Conservation (phyloP, 2,888 invertebrate genomes). For the Steromphala cineraria region DNA sequence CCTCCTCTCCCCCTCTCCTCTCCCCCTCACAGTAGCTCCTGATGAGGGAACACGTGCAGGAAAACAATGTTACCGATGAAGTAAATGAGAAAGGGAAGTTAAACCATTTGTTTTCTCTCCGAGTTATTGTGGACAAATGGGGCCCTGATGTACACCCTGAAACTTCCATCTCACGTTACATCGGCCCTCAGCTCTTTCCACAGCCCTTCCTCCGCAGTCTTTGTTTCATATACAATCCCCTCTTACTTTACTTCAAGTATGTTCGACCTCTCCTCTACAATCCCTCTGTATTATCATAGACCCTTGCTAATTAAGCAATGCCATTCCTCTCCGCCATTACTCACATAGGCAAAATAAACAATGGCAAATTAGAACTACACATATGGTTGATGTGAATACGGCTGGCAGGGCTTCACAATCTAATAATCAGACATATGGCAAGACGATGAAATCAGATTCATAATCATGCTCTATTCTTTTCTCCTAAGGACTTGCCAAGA, state of each 20-base stretch:
- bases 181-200: neutral
- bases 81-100: slow-evolving; percentile 22
- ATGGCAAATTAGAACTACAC: slow-evolving; percentile 11
- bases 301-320: slow-evolving; percentile 2
- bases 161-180: neutral
- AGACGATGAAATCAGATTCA: neutral
- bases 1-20: neutral
- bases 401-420: neutral
- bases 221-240: neutral
- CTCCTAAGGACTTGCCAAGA: neutral
- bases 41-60: slow-evolving; percentile 22
- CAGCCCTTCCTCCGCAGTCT: neutral
- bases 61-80: slow-evolving; percentile 24
- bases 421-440: neutral
- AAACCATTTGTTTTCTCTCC: slow-evolving; percentile 24
- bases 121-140: slow-evolving; percentile 24
- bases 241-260: slow-evolving; percentile 2
- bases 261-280: neutral
- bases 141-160: neutral
- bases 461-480: neutral
- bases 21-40: neutral
- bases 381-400: neutral
- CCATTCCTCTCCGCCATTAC: slow-evolving; percentile 1
- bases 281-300: slow-evolving; percentile 7
- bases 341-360: slow-evolving; percentile 9